Evolutionary conservation across 2,888 invertebrate species (phyloP).

Genomic region (Polydrusus pterygomalis): DNA sequence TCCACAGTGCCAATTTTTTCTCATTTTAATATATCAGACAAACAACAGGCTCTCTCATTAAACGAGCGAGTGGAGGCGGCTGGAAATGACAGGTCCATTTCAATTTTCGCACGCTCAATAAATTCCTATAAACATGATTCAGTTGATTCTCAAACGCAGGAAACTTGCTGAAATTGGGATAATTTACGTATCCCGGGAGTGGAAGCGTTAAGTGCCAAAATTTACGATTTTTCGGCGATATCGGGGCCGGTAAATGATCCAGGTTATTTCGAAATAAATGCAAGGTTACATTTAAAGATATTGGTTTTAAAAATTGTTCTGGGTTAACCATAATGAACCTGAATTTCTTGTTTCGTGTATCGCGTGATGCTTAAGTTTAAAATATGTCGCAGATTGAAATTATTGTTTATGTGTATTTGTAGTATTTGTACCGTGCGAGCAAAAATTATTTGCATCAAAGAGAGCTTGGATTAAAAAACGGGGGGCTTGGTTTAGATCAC

Average conservation of each 20-base stretch:
- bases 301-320: too few relatives aligned
- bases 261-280: background rate
- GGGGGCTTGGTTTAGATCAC: too few relatives aligned
- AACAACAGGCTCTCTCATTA: conserved; percentile 28
- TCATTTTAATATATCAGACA: conserved; percentile 21
- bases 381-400: too few relatives aligned
- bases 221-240: background rate
- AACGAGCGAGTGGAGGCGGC: conserved; percentile 18
- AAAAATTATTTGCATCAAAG: too few relatives aligned
- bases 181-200: background rate
- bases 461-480: too few relatives aligned
- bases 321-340: too few relatives aligned
- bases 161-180: conserved; percentile 16
- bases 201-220: background rate
- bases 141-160: conserved; percentile 18
- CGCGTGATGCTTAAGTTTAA: too few relatives aligned
- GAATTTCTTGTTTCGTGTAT: too few relatives aligned
- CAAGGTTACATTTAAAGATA: background rate
- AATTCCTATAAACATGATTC: conserved; percentile 26
- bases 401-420: too few relatives aligned
- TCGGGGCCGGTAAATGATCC: background rate
- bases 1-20: conserved; percentile 4
- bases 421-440: too few relatives aligned
- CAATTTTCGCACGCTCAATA: conserved; percentile 21
- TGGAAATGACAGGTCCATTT: conserved; percentile 29